Evolutionary conservation across 2,113 vertebrate species (phyloP).

Genomic region (Clarias batrachus): DNA sequence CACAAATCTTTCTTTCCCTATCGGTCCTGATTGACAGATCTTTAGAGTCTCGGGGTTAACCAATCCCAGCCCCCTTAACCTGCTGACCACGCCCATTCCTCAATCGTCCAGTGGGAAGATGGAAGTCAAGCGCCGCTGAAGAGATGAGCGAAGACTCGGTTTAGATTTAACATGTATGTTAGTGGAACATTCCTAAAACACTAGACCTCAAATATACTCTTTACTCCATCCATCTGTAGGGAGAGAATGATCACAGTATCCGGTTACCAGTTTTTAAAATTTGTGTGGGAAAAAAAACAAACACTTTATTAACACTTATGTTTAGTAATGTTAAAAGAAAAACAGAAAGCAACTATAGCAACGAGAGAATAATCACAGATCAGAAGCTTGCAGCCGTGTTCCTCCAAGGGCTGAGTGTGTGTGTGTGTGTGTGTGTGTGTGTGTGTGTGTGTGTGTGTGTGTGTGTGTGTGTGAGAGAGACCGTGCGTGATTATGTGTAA

Average conservation of each 20-base stretch:
- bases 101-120: conserved; percentile 52
- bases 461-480: not conserved
- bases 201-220: conserved; percentile 44
- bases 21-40: conserved; percentile 60
- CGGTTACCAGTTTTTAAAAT: conserved; percentile 19
- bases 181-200: conserved; percentile 51
- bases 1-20: not conserved
- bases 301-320: not conserved
- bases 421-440: not conserved
- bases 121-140: conserved; percentile 52
- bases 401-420: conserved; percentile 29
- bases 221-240: conserved; percentile 37
- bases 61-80: conserved; percentile 1
- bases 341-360: conserved; percentile 15
- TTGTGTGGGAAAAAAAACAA: not conserved
- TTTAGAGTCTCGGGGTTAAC: conserved; percentile 73
- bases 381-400: conserved; percentile 14
- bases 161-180: conserved; percentile 57
- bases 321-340: not conserved
- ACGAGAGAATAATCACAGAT: conserved; percentile 15
- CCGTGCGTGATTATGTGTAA: no score
- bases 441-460: not conserved
- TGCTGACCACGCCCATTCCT: conserved; percentile 43
- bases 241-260: conserved; percentile 45
- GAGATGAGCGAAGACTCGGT: conserved; percentile 60